A percentile compares a stretch with the other conserved stretches of the same genome.
These are phyloP conservation scores for Erynnis tages DNA, from an alignment of 2,888 invertebrate genomes.

Conservation along the genomic window DNA sequence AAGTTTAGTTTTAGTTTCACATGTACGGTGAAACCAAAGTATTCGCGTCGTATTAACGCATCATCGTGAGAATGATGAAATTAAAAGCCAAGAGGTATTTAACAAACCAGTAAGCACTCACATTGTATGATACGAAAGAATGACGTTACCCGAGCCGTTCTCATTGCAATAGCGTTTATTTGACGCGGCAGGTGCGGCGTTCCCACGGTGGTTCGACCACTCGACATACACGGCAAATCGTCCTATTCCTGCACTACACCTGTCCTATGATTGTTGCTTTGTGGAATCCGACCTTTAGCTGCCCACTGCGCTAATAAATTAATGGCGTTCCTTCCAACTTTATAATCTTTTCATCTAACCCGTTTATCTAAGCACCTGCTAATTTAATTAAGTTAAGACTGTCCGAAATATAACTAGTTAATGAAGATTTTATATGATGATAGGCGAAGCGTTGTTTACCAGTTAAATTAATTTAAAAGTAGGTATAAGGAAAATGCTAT, in stretches of 20 bases:
- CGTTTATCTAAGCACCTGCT: slow-evolving; percentile 13
- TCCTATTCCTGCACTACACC: slow-evolving; percentile 63
- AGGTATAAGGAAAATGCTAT: no score
- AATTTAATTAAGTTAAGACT: not conserved
- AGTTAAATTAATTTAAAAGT: no score
- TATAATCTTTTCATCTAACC: slow-evolving; percentile 3
- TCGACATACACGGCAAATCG: slow-evolving; percentile 56
- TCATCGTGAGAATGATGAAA: not conserved
- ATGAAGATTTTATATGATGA: not conserved
- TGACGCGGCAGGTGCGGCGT: slow-evolving; percentile 58
- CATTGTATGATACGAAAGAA: slow-evolving; percentile 12
- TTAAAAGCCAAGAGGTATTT: not conserved
- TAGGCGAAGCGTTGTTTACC: no score
- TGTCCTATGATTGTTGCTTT: slow-evolving; percentile 45
- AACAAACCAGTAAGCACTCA: slow-evolving; percentile 7
- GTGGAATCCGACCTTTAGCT: slow-evolving; percentile 28
- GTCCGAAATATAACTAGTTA: slow-evolving; percentile 3
- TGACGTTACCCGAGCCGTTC: slow-evolving; percentile 19
- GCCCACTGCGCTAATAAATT: no score
- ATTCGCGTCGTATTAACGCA: no score
- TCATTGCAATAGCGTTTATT: slow-evolving; percentile 18
- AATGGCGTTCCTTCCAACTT: no score
- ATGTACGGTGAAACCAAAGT: no score
- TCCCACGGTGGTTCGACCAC: slow-evolving; percentile 52
- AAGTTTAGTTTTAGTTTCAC: no score